Conservation (phyloP, 2,113 vertebrate genomes). For the Cyanoliseus patagonus region DNA sequence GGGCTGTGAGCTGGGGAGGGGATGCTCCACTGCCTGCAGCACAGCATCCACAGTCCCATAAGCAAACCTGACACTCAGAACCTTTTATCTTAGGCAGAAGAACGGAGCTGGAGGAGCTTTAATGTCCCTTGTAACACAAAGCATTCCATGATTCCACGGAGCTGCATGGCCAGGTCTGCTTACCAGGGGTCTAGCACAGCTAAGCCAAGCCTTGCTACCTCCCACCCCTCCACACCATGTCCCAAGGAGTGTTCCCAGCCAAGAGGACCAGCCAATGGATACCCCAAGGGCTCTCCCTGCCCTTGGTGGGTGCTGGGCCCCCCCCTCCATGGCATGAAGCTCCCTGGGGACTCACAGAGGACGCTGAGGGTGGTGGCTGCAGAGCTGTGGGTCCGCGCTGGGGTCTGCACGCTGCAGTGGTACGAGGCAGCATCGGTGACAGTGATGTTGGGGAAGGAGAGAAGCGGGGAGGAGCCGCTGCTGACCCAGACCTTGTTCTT, state of each 20-base stretch:
- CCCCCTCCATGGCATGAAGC: accelerated
- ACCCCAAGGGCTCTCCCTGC: not conserved
- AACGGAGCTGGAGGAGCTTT: not conserved
- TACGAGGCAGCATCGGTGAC: conserved; percentile 50
- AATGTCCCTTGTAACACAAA: not conserved
- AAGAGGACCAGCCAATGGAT: accelerated
- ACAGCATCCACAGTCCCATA: not conserved
- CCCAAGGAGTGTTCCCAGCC: not conserved
- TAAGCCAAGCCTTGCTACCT: not conserved
- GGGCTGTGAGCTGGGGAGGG: not conserved
- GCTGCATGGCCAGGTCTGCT: not conserved
- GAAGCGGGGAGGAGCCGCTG: not conserved
- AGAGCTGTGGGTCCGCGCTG: conserved; percentile 11
- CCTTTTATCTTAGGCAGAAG: not conserved
- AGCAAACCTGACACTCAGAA: not conserved
- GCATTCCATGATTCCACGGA: not conserved
- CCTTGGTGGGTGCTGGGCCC: accelerated
- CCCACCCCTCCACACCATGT: too few relatives aligned
- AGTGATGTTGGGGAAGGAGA: not conserved
- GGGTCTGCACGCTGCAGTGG: conserved; percentile 3
- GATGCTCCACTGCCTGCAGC: not conserved
- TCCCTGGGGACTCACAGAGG: conserved; percentile 67
- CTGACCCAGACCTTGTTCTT: conserved; percentile 41
- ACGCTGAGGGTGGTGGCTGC: conserved; percentile 55
- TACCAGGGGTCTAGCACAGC: not conserved